phyloP scores from a whole-genome alignment of 2,888 invertebrate species.

The Drosophila mimica region DNA sequence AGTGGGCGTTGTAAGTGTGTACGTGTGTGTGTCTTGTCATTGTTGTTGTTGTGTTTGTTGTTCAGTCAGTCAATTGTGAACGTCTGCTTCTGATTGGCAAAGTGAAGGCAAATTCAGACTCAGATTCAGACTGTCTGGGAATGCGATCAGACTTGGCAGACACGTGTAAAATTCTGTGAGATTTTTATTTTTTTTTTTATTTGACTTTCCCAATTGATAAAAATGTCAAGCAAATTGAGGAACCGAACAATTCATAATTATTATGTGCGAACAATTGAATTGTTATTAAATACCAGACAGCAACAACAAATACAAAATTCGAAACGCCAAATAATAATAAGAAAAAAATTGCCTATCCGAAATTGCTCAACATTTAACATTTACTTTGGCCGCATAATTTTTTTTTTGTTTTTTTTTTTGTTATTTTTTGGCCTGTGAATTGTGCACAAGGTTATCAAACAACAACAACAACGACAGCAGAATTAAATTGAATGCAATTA shows the following conservation, averaged over 20 bases:
- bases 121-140: constrained; percentile 43
- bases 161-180: constrained; percentile 41
- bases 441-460: constrained; percentile 80
- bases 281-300: constrained; percentile 34
- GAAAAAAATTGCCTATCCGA: constrained; percentile 47
- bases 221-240: constrained; percentile 64
- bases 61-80: constrained; percentile 35
- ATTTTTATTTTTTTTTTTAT: constrained; percentile 14
- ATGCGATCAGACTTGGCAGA: constrained; percentile 51
- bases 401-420: constrained; percentile 41
- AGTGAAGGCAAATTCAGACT: constrained; percentile 65
- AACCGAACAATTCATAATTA: constrained; percentile 36
- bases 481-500: constrained; percentile 77
- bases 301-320: constrained; percentile 21
- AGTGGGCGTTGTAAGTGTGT: constrained; percentile 46
- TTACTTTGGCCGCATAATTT: constrained; percentile 69
- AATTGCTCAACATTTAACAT: constrained; percentile 77
- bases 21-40: constrained; percentile 14
- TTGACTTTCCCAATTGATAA: constrained; percentile 30
- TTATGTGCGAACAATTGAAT: constrained; percentile 26
- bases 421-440: constrained; percentile 63
- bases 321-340: constrained; percentile 26
- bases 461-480: constrained; percentile 29
- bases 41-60: constrained; percentile 22
- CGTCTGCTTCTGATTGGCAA: constrained; percentile 62